Conservation (phyloP, 2,888 invertebrate species). For the Lampropteryx suffumata region DNA sequence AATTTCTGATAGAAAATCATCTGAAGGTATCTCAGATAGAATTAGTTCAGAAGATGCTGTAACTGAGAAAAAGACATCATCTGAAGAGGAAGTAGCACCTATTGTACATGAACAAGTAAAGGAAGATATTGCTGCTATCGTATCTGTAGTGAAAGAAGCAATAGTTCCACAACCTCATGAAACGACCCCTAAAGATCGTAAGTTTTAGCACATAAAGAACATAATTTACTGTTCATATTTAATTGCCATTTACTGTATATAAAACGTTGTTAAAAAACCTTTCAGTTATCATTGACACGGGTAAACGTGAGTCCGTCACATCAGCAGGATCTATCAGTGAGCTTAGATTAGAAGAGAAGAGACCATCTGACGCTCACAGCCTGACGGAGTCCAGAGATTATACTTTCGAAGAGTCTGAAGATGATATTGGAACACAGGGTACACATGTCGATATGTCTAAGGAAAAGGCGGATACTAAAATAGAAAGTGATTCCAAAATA, state of each 20-base stretch:
- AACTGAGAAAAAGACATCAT: constrained; percentile 77
- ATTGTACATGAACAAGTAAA: constrained; percentile 50
- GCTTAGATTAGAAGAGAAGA: constrained; percentile 73
- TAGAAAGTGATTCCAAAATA: constrained; percentile 52
- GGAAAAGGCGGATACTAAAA: constrained; percentile 56
- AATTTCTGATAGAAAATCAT: constrained; percentile 77
- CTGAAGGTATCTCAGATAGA: constrained; percentile 77
- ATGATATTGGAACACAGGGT: constrained; percentile 74
- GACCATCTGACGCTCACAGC: constrained; percentile 76
- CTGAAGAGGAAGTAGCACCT: constrained; percentile 62
- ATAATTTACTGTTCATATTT: not conserved
- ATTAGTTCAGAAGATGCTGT: constrained; percentile 80
- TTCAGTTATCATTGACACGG: constrained; percentile 39
- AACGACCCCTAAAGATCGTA: constrained; percentile 5
- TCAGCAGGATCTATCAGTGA: constrained; percentile 73
- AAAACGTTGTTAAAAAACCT: too few relatives aligned
- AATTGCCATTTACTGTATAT: too few relatives aligned
- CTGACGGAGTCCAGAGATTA: constrained; percentile 78
- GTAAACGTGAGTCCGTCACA: constrained; percentile 73
- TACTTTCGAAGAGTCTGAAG: constrained; percentile 80
- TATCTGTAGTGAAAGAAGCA: constrained; percentile 20
- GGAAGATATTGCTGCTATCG: constrained; percentile 38
- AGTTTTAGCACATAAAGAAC: not conserved
- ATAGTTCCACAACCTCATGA: not conserved
- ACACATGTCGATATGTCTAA: constrained; percentile 65